Percentiles rank a stretch among this genome's conserved stretches.
These are phyloP conservation scores for Bradypodion ventrale DNA, from an alignment of 2,797 vertebrate species.

Conservation along the genomic window DNA sequence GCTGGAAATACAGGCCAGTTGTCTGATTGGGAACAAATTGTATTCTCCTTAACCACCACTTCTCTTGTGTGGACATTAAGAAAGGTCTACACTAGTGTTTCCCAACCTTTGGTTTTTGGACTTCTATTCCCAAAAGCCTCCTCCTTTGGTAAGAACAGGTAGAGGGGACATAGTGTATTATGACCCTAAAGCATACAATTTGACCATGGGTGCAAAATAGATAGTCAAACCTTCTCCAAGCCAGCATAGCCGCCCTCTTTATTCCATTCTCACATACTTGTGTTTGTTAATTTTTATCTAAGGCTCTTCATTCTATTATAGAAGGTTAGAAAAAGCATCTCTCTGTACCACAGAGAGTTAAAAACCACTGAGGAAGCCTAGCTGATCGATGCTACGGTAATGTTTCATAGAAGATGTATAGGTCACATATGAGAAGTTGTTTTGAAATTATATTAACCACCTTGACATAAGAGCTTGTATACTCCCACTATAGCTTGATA, in stretches of 20 bases:
- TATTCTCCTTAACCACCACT: neutral
- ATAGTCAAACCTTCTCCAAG: neutral
- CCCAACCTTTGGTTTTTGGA: neutral
- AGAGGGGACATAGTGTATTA: too few species aligned
- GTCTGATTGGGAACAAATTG: neutral
- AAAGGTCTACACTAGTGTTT: too few species aligned
- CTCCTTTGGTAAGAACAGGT: too few species aligned
- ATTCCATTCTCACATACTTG: neutral
- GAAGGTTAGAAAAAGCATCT: neutral
- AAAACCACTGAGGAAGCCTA: neutral
- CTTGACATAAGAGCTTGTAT: neutral
- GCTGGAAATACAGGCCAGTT: neutral
- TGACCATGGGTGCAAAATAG: neutral
- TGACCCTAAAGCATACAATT: neutral
- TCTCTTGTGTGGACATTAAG: neutral
- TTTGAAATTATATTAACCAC: neutral
- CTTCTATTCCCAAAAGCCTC: neutral
- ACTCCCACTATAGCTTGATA: neutral
- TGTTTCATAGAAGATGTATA: neutral
- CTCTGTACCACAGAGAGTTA: neutral
- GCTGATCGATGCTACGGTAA: neutral
- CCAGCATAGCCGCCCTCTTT: neutral
- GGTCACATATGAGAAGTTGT: neutral
- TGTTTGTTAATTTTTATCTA: neutral
- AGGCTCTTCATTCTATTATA: neutral